These are phyloP conservation scores for Bibio marci DNA, from an alignment of 2,888 invertebrate species.

Conservation along the genomic window DNA sequence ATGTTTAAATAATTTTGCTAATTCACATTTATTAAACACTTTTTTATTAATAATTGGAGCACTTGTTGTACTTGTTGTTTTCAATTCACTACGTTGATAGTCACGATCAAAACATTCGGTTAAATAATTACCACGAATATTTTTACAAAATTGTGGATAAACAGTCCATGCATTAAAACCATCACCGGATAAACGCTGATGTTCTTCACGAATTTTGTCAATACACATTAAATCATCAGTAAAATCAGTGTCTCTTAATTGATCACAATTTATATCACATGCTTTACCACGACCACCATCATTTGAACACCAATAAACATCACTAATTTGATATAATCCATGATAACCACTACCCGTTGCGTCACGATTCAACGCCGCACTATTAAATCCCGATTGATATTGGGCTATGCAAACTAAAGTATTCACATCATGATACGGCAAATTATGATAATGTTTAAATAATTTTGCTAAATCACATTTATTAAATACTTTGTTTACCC, in stretches of 20 bases:
- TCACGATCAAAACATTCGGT: too few species aligned
- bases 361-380: conserved; percentile 36
- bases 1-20: conserved; percentile 41
- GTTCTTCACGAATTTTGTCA: conserved; percentile 42
- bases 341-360: conserved; percentile 45
- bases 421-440: conserved; percentile 34
- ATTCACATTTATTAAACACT: too few species aligned
- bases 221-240: conserved; percentile 51
- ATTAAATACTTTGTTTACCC: conserved; percentile 32
- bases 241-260: conserved; percentile 48
- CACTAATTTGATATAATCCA: conserved; percentile 54
- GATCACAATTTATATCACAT: conserved; percentile 40
- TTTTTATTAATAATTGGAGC: too few species aligned
- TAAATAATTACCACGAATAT: too few species aligned
- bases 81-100: too few species aligned
- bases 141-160: conserved; percentile 18
- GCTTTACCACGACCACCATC: conserved; percentile 34
- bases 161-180: conserved; percentile 39
- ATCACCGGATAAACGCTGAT: conserved; percentile 45
- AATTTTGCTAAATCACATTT: conserved; percentile 56
- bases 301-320: conserved; percentile 46
- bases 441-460: conserved; percentile 35
- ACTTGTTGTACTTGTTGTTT: too few species aligned
- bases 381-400: conserved; percentile 51
- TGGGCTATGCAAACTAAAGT: conserved; percentile 58